These are phyloP conservation scores for Murina feae DNA, from an alignment of 2,113 vertebrate genomes.

Conservation along the genomic window DNA sequence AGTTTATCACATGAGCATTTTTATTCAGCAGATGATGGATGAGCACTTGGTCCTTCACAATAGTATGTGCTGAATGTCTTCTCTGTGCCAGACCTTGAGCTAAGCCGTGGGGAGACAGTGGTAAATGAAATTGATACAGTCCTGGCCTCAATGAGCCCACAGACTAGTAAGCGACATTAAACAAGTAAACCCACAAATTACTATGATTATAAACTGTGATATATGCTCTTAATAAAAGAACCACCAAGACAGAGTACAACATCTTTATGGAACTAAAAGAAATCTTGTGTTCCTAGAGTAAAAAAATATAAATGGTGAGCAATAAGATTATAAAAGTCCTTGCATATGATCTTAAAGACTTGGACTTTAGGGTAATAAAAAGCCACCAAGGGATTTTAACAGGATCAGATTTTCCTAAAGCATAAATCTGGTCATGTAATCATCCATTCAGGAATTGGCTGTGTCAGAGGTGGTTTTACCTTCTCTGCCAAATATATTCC, in stretches of 20 bases:
- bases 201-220: background rate
- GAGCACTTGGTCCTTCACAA: background rate
- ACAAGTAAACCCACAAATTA: background rate
- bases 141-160: background rate
- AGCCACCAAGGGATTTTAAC: background rate
- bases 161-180: background rate
- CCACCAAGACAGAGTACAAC: background rate
- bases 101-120: background rate
- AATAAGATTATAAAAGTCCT: background rate
- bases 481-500: background rate
- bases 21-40: background rate
- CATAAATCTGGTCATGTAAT: background rate
- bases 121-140: background rate
- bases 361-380: background rate
- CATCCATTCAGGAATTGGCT: background rate
- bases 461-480: background rate
- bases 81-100: background rate
- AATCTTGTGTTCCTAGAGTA: background rate
- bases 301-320: background rate
- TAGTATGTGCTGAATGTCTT: background rate
- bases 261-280: background rate
- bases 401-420: background rate
- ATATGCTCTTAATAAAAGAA: background rate
- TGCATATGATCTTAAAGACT: background rate
- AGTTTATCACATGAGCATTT: background rate